Conservation (phyloP, 2,113 vertebrate genomes). For the Zootoca vivipara region DNA sequence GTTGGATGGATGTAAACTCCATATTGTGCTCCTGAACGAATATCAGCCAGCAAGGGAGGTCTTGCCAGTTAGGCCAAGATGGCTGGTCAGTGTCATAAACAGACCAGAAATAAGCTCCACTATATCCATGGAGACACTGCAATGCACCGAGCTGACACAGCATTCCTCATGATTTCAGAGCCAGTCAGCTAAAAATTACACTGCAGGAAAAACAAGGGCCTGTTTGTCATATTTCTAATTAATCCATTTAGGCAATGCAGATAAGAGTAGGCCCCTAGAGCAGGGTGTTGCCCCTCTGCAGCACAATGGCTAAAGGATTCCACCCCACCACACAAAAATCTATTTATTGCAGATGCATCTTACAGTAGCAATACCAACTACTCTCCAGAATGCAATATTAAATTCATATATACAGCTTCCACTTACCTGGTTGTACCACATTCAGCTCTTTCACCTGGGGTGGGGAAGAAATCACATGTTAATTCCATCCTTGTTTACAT, state of each 20-base stretch:
- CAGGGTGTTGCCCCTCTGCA: background rate
- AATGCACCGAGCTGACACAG: background rate
- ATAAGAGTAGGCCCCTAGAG: background rate
- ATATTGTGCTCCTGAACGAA: background rate
- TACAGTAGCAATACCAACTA: background rate
- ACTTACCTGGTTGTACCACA: conserved; percentile 97
- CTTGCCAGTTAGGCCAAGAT: background rate
- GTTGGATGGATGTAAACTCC: background rate
- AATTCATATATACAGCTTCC: background rate
- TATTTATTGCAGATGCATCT: background rate
- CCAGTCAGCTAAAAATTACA: conserved; percentile 26
- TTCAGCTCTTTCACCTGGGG: conserved; percentile 92
- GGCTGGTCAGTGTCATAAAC: background rate
- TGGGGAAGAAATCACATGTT: conserved; percentile 25
- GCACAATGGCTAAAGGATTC: background rate
- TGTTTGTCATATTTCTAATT: background rate
- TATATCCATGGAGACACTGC: background rate
- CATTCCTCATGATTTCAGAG: conserved; percentile 23
- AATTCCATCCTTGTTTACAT: conserved; percentile 21
- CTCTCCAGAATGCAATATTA: background rate
- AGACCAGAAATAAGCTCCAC: background rate
- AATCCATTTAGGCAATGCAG: conserved; percentile 22
- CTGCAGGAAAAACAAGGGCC: conserved; percentile 27
- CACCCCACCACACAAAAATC: background rate
- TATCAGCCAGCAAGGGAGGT: background rate